Conservation (phyloP, 2,888 invertebrate species). For the Tachina fera region DNA sequence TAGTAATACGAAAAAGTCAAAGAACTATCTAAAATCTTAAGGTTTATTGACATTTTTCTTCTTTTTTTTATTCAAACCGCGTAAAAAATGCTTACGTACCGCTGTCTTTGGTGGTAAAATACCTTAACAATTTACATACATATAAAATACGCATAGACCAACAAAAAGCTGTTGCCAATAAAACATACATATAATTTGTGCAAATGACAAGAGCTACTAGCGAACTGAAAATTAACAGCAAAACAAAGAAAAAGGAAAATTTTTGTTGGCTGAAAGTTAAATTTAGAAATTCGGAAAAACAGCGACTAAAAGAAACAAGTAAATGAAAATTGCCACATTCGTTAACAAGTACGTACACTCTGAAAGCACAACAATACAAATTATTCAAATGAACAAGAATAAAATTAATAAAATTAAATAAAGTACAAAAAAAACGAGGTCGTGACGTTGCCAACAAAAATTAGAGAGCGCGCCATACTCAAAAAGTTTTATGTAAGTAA, state of each 20-base stretch:
- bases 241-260: constrained; percentile 45
- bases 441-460: constrained; percentile 17
- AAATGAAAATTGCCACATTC: constrained; percentile 57
- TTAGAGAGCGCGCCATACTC: neutral
- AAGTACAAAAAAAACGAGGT: neutral
- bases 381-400: constrained; percentile 29
- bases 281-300: constrained; percentile 66
- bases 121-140: constrained; percentile 8
- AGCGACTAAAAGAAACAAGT: constrained; percentile 45
- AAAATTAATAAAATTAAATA: constrained; percentile 26
- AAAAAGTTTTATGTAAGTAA: neutral
- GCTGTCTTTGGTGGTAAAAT: constrained; percentile 3
- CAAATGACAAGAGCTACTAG: constrained; percentile 31
- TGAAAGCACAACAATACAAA: constrained; percentile 29
- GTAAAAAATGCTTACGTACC: constrained; percentile 11
- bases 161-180: constrained; percentile 61
- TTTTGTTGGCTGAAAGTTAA: constrained; percentile 68
- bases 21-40: constrained; percentile 57
- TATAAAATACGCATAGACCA: constrained; percentile 40
- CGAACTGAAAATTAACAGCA: constrained; percentile 15
- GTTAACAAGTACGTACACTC: constrained; percentile 8
- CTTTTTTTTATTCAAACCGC: constrained; percentile 42
- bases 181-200: constrained; percentile 21
- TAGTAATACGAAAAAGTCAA: constrained; percentile 53
- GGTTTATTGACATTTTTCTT: constrained; percentile 60